Evolutionary conservation across 2,113 vertebrate species (phyloP).

Genomic region (Lycaon pictus): DNA sequence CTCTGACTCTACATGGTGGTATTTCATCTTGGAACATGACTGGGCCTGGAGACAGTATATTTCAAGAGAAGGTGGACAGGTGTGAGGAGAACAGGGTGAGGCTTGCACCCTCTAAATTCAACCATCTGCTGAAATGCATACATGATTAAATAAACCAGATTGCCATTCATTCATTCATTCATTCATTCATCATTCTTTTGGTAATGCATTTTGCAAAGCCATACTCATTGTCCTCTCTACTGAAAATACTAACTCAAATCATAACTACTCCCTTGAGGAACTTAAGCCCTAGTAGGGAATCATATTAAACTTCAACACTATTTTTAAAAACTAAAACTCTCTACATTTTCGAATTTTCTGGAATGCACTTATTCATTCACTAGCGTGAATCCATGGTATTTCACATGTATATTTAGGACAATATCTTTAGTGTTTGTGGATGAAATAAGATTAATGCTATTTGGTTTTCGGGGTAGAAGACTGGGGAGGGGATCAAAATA

Average conservation of each 20-base stretch:
- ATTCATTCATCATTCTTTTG: conserved; percentile 53
- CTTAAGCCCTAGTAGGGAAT: neutral
- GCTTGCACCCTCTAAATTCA: neutral
- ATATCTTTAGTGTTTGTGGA: neutral
- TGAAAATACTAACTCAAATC: neutral
- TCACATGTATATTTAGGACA: neutral
- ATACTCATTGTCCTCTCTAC: neutral
- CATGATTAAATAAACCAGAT: conserved; percentile 9
- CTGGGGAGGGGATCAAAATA: neutral
- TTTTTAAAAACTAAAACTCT: neutral
- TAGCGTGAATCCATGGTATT: neutral
- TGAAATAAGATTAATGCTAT: neutral
- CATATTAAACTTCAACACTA: neutral
- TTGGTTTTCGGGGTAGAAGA: neutral
- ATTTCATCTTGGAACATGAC: conserved; percentile 66
- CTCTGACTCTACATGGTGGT: conserved; percentile 52
- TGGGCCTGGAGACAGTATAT: conserved; percentile 30
- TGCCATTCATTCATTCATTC: neutral
- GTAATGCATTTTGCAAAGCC: conserved; percentile 16
- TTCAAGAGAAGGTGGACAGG: neutral
- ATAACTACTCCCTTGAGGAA: neutral
- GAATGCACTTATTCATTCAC: neutral
- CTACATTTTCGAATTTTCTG: neutral
- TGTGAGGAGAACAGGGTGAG: conserved; percentile 13
- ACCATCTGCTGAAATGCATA: neutral